phyloP scores from a whole-genome alignment of 2,113 vertebrate genomes.

The Chlorodrepanis virens region DNA sequence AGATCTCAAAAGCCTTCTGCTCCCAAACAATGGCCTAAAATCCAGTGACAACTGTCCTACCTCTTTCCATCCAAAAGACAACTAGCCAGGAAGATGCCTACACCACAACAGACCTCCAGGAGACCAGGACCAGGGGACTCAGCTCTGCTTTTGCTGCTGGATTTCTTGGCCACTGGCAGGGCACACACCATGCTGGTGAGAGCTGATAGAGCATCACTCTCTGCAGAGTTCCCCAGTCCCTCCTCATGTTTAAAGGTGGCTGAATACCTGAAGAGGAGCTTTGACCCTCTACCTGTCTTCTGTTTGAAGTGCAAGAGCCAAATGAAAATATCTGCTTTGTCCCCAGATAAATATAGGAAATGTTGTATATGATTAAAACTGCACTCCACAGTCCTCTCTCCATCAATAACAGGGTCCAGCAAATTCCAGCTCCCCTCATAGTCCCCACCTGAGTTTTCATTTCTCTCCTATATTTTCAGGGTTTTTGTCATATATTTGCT shows the following conservation, averaged over 20 bases:
- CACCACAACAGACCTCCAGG: neutral
- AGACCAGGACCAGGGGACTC: neutral
- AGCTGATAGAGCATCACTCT: neutral
- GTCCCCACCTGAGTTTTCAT: neutral
- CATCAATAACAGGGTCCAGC: neutral
- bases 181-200: accelerated
- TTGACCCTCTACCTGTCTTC: neutral
- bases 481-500: neutral
- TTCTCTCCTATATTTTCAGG: neutral
- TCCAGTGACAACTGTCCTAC: neutral
- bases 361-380: neutral
- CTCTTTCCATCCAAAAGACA: neutral
- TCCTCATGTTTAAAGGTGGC: neutral
- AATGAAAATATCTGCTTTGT: neutral
- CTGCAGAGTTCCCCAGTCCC: neutral
- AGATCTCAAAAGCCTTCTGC: neutral
- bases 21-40: neutral
- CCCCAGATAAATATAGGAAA: neutral
- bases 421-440: neutral
- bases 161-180: neutral
- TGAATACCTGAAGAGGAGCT: neutral
- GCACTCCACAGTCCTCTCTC: neutral
- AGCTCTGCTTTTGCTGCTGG: neutral
- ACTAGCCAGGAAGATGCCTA: neutral
- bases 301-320: neutral